Base-by-base conservation (phyloP, 2,797 vertebrate genomes). In the Fringilla coelebs region DNA sequence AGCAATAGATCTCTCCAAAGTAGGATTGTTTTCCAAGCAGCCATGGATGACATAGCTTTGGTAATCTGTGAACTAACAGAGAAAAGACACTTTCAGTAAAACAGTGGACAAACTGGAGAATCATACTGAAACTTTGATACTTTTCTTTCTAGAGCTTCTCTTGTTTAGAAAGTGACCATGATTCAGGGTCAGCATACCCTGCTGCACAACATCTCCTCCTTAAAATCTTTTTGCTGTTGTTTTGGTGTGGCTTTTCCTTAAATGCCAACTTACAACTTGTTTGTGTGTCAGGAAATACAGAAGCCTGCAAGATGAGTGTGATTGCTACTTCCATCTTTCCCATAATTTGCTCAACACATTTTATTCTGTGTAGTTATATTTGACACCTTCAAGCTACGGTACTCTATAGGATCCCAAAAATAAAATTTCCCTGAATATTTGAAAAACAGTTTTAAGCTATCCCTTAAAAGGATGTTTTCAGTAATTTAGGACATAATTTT, bases 21-120 rank as follows among this genome's bases (percentile, higher is more conserved):
- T 99, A 7, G 99, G 99, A 88, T 99, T 99, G 93, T 99, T 98
- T 83, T 99, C 98, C 97, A 99, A 93, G 93, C 98, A 99, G 75
- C 99, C 98, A 9, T 99, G 99, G 94, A 98, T 98, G 93, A 99
- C 99, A 19, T 99, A 99, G 90, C 99, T 99, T 93, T 98, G 99
- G 97, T 99, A 99, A 97, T 99, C 99, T 86, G 98, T 99, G 98
- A 99, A 99, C 99, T 99, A 95, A 66, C 31, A 83, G 68, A 97
- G 41, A 60, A 92, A 96, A 94, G 21, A 24, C 28, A n/a, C 58
- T 77, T 96, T 73, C 73, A 92, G 48, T 66, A 83, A 70, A 88
- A 34, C 0, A 5, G 25, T 3, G 10, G 43, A 54, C 55, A 88
- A 40, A 31, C 3, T 61, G 28, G 38, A 85, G 34, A 65, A 71